Base-by-base conservation (phyloP, 1,140 invertebrate genomes). In the Holcopasites calliopsidis region DNA sequence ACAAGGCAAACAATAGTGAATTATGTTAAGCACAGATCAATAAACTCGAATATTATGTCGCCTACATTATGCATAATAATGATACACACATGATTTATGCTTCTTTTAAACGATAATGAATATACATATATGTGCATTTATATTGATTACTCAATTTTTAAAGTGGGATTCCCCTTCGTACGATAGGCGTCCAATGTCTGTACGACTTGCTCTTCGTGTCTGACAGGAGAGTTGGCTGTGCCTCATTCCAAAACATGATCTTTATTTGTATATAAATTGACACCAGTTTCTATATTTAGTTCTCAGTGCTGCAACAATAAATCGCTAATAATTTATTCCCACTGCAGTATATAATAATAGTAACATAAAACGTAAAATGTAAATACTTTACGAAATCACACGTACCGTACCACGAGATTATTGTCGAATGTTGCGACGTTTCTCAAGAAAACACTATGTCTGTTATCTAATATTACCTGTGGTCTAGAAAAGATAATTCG, bases 251-350 rank as follows among this genome's bases (percentile, higher is more conserved):
- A 40, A 26, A 18, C 3, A 52, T 52, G 44, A 23, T 61, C 31
- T 49, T 38, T 35, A 6, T 33, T 21, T 50, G 33, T 10, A 4
- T 1, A 28, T 28, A 38, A 3, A 35, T n/a, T n/a, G n/a, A n/a
- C n/a, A n/a, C n/a, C 8, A 70, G 23, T 61, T 62, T 61, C 13
- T 54, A 31, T n/a, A 11, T 21, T 61, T 38, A 28, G 38, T 49
- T 50, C 21, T 26, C 50, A 0, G 1, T 28, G 0, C 21, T 16
- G 6, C 18, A 21, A 0, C 40, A 50, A 16, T 16, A 2, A 3
- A 40, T 11, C 6, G 5, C 52, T 31, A 47, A 31, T 21, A 21
- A 5, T 54, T 11, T 18, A 11, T 55, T n/a, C 11, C 18, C 44
- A 1, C 28, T n/a, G 1, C 13, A 54, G 33, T 28, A n/a, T 16